A percentile compares a stretch with the other conserved stretches of the same genome.
phyloP scores from a whole-genome alignment of 2,797 vertebrate species.

The Hozukius guyotensis region DNA sequence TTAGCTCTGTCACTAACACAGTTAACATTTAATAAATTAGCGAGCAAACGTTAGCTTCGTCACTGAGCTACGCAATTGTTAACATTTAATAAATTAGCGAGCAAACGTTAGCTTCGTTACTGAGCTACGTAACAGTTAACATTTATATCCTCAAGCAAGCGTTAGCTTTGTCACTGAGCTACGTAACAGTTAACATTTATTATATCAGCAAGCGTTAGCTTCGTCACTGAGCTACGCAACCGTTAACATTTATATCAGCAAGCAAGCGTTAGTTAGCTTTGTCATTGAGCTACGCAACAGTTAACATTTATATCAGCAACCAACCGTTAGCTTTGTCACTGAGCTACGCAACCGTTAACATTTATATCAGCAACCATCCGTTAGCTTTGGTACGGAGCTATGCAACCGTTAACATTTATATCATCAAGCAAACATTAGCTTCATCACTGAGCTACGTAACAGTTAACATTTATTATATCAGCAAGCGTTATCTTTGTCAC shows the following conservation, averaged over 20 bases:
- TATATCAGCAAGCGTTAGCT: background rate
- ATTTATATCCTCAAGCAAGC: background rate
- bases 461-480: background rate
- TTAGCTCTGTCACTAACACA: too few relatives aligned
- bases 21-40: too few relatives aligned
- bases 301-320: background rate
- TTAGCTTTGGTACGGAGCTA: background rate
- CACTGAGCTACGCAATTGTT: background rate
- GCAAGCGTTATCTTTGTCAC: background rate
- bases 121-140: background rate
- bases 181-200: background rate
- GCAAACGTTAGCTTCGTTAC: background rate
- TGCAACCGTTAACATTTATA: background rate
- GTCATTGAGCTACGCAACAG: background rate
- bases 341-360: background rate
- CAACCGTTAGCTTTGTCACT: background rate
- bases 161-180: background rate
- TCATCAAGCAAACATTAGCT: background rate
- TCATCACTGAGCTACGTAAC: background rate
- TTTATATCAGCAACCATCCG: background rate
- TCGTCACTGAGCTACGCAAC: background rate
- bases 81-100: background rate
- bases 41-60: background rate
- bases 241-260: background rate
- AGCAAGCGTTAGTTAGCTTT: background rate